Base-by-base conservation (phyloP, 2,797 vertebrate species). In the Martes flavigula region DNA sequence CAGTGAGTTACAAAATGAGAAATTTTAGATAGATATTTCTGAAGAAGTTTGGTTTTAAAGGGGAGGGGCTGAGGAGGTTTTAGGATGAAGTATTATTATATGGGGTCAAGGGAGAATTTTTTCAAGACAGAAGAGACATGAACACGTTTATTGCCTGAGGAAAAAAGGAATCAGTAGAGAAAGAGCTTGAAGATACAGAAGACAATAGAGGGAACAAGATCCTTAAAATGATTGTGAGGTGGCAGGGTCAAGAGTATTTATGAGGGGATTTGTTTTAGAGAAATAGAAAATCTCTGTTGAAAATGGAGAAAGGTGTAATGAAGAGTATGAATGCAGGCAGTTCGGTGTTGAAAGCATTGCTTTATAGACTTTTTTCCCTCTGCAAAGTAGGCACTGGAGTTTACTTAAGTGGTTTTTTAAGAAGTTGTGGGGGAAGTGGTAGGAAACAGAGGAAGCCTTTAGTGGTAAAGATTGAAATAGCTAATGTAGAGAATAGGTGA, bases 1-100 rank as follows among this genome's bases (percentile, higher is more conserved):
- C 18, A 73, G 12, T 82, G 58, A 62, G 32, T 58, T 94, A 75
- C 27, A 81, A 87, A 82, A 32, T 30, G 20, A 77, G 43, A 75
- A 38, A 81, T 86, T 94, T 54, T 90, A 87, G 56, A 15, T 88
- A 96, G 40, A 35, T 38, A 70, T n/a, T 91, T 89, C 93, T 11
- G 25, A 81, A 92, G 56, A 87, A 78, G 43, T 68, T 75, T 62
- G 27, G 21, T 73, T 72, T 87, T 94, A 54, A 91, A 51, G 25
- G 32, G 17, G 64, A 90, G 60, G 27, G 23, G 43, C 5, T 95
- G 15, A 92, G 27, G 32, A 87, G 17, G 66, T 66, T 90, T 82
- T 82, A 75, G 27, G 35, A 51, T 81, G 46, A 89, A 75, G 54
- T 0, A 48, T 18, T 89, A n/a, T 27, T 89, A 38, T 27, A 5